These are phyloP conservation scores for Pandemis corylana DNA, from an alignment of 2,888 invertebrate species.

Conservation along the genomic window DNA sequence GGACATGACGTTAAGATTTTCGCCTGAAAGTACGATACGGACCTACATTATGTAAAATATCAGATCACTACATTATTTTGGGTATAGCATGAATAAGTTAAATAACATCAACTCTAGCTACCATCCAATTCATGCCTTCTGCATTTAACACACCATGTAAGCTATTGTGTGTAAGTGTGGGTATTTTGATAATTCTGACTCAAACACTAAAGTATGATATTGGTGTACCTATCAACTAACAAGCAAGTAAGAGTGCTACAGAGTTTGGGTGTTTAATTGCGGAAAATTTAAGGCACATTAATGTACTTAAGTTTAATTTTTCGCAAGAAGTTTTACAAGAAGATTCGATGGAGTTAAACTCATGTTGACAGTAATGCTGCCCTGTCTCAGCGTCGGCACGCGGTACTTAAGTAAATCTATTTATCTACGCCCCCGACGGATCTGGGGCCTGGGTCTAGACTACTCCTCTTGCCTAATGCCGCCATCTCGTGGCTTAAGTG, in stretches of 20 bases:
- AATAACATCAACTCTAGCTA: too few relatives aligned
- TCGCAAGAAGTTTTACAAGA: background rate
- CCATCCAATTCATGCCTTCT: too few relatives aligned
- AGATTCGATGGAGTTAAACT: constrained; percentile 13
- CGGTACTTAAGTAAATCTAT: constrained; percentile 38
- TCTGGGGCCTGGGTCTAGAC: constrained; percentile 30
- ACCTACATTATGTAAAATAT: background rate
- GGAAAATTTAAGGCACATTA: background rate
- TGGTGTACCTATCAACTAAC: too few relatives aligned
- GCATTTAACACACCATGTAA: too few relatives aligned
- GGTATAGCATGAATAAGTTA: background rate
- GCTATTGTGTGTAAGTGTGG: too few relatives aligned
- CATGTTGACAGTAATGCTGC: constrained; percentile 2
- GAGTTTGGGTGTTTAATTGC: too few relatives aligned
- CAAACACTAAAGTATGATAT: too few relatives aligned
- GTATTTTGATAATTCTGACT: too few relatives aligned
- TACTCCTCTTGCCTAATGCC: constrained; percentile 23
- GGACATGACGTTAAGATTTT: background rate
- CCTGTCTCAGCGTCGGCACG: constrained; percentile 10
- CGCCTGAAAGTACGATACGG: background rate
- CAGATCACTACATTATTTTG: background rate
- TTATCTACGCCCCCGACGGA: constrained; percentile 33
- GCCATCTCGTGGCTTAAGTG: constrained; percentile 36
- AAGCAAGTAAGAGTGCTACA: too few relatives aligned
- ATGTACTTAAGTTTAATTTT: background rate